Evolutionary conservation across 2,113 vertebrate species (phyloP).

Genomic region (Corydoras maculifer): DNA sequence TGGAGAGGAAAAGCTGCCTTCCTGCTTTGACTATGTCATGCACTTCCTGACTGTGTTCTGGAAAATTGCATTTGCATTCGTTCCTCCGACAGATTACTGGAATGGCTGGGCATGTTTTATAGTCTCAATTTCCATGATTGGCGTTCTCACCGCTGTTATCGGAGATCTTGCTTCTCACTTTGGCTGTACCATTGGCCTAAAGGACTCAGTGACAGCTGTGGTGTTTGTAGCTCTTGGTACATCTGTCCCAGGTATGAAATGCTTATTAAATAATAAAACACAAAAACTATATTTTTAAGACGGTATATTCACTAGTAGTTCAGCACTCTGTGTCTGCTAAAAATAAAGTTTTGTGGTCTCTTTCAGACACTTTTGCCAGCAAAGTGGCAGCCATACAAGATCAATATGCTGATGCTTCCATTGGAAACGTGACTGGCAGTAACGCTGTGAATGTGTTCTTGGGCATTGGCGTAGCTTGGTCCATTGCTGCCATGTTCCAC

Average conservation of each 20-base stretch:
- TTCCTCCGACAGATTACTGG: conserved; percentile 94
- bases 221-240: conserved; percentile 93
- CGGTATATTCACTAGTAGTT: too few species aligned
- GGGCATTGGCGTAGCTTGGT: conserved; percentile 96
- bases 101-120: conserved; percentile 94
- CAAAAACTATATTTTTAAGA: not conserved
- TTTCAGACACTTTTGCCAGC: conserved; percentile 91
- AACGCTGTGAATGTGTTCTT: conserved; percentile 96
- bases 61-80: conserved; percentile 91
- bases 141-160: conserved; percentile 86
- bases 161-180: conserved; percentile 94
- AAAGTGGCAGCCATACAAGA: conserved; percentile 92
- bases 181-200: conserved; percentile 91
- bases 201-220: conserved; percentile 91
- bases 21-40: conserved; percentile 91
- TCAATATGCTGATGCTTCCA: conserved; percentile 92
- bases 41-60: conserved; percentile 97
- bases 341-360: not conserved
- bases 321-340: too few species aligned
- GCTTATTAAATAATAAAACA: not conserved
- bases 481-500: conserved; percentile 90
- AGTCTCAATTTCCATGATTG: conserved; percentile 87
- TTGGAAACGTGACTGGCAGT: conserved; percentile 94
- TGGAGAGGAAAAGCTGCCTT: conserved; percentile 81
- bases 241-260: conserved; percentile 80